Evolutionary conservation across 2,888 invertebrate species (phyloP).

Genomic region (Ophonus ardosiacus): DNA sequence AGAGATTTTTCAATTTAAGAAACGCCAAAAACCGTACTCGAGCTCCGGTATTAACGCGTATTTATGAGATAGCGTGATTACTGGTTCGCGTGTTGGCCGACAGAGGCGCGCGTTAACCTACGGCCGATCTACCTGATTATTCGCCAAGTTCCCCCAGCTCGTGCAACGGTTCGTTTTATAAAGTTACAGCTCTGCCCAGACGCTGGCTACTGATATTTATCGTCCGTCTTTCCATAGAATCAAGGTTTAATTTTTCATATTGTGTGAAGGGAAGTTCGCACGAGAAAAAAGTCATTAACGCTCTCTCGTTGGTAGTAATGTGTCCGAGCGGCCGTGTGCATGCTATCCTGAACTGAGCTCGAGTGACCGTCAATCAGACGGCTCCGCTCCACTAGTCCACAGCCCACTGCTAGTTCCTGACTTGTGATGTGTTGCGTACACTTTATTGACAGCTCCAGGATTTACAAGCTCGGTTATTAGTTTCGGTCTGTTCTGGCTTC

Average conservation of each 20-base stretch:
- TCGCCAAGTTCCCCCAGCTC: slow-evolving; percentile 5
- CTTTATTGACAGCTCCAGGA: slow-evolving; percentile 32
- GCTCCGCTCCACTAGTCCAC: background rate
- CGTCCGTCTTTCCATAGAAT: slow-evolving; percentile 52
- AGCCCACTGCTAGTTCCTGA: slow-evolving; percentile 8
- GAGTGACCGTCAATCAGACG: slow-evolving; percentile 26
- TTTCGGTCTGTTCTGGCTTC: slow-evolving; percentile 9
- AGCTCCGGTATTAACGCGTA: slow-evolving; percentile 56
- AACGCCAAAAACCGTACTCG: slow-evolving; percentile 67
- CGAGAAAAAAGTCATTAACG: slow-evolving; percentile 50
- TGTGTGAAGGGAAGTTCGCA: slow-evolving; percentile 35
- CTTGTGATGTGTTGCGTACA: slow-evolving; percentile 33
- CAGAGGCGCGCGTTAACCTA: slow-evolving; percentile 55
- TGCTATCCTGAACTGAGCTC: background rate
- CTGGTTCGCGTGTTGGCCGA: slow-evolving; percentile 53
- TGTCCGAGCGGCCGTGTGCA: slow-evolving; percentile 1
- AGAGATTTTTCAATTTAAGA: slow-evolving; percentile 67
- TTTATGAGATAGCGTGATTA: slow-evolving; percentile 61
- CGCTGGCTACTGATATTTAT: slow-evolving; percentile 49
- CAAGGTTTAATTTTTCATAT: slow-evolving; percentile 55
- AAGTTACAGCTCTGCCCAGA: slow-evolving; percentile 48
- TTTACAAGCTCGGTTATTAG: slow-evolving; percentile 36
- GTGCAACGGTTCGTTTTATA: slow-evolving; percentile 47
- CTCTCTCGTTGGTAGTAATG: slow-evolving; percentile 29
- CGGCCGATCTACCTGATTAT: slow-evolving; percentile 58